Evolutionary conservation across 2,797 vertebrate genomes (phyloP).

Genomic region (Loriculus beryllinus): DNA sequence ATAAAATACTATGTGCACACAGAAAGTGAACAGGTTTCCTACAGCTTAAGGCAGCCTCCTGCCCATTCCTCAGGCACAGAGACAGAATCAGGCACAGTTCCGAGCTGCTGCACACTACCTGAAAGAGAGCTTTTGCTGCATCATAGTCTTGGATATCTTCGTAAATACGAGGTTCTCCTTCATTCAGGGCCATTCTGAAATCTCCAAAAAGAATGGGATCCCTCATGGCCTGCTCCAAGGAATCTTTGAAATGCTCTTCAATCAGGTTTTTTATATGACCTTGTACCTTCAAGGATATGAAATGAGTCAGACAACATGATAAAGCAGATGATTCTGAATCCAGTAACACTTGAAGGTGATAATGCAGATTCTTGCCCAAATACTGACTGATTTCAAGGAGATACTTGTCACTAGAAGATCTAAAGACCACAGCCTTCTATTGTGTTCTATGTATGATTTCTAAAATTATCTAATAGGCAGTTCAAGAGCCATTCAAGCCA

Average conservation of each 20-base stretch:
- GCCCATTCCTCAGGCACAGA: not conserved
- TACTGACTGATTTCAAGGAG: not conserved
- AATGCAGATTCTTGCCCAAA: not conserved
- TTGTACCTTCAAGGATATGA: slow-evolving; percentile 81
- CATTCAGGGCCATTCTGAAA: slow-evolving; percentile 86
- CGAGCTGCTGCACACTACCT: slow-evolving; percentile 74
- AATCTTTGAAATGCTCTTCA: slow-evolving; percentile 79
- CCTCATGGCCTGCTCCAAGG: slow-evolving; percentile 82
- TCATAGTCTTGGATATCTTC: slow-evolving; percentile 95
- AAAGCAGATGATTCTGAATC: not conserved
- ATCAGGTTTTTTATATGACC: slow-evolving; percentile 80
- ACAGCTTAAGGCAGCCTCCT: not conserved
- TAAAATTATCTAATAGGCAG: not conserved
- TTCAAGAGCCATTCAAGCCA: not conserved
- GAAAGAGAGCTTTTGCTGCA: slow-evolving; percentile 88
- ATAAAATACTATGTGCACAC: not conserved
- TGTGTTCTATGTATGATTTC: not conserved
- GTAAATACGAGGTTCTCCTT: slow-evolving; percentile 85
- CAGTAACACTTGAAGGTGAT: not conserved
- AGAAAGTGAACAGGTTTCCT: not conserved
- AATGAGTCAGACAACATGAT: not conserved
- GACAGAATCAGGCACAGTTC: not conserved
- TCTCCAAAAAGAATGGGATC: slow-evolving; percentile 95
- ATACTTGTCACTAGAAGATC: not conserved
- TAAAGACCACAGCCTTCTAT: not conserved